A percentile compares a stretch with the other conserved stretches of the same genome.
Evolutionary conservation across 2,113 vertebrate genomes (phyloP).

Genomic region (Oncorhynchus nerka): DNA sequence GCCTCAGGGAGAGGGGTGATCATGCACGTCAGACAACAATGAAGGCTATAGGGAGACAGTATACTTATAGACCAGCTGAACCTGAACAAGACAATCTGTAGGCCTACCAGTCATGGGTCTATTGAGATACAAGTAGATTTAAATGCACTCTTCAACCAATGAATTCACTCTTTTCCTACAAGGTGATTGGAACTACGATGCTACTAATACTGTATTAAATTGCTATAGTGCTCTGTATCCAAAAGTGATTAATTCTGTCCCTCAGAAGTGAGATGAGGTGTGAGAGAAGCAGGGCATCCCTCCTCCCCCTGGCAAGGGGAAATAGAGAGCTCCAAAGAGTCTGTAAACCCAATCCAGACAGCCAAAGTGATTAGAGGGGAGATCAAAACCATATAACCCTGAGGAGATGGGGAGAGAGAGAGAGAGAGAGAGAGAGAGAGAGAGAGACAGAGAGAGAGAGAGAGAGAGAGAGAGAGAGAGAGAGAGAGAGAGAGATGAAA

Average conservation of each 20-base stretch:
- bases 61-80: not conserved
- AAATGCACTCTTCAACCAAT: not conserved
- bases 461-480: slow-evolving; percentile 31
- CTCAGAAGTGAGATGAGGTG: slow-evolving; percentile 10
- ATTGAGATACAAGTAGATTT: not conserved
- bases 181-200: no score
- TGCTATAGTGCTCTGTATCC: not conserved
- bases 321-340: slow-evolving; percentile 2
- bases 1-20: not conserved
- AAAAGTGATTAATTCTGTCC: slow-evolving; percentile 11
- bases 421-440: slow-evolving; percentile 25
- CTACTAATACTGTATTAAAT: not conserved
- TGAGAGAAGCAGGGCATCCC: not conserved
- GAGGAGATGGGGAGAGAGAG: slow-evolving; percentile 9
- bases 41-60: not conserved
- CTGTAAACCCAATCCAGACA: slow-evolving; percentile 40
- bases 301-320: not conserved
- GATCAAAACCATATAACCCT: slow-evolving; percentile 52
- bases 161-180: not conserved
- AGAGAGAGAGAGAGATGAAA: slow-evolving; percentile 32
- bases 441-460: slow-evolving; percentile 21
- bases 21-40: not conserved
- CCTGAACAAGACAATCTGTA: no score
- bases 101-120: not conserved
- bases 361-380: slow-evolving; percentile 59